Conservation (phyloP, 2,797 vertebrate species). For the Champsocephalus gunnari region DNA sequence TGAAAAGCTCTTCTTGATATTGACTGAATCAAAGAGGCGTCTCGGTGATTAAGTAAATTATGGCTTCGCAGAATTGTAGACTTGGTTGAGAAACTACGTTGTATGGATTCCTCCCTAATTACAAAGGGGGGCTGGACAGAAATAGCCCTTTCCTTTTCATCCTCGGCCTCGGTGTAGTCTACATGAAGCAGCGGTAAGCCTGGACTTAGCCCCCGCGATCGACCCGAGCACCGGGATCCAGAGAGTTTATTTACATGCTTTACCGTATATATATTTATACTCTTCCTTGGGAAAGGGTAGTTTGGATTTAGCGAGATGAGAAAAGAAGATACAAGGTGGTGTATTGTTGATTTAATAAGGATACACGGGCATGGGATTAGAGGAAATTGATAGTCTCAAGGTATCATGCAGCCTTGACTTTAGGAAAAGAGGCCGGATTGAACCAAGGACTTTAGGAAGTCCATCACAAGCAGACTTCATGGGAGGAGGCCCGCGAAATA, state of each 20-base stretch:
- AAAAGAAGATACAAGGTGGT: slow-evolving; percentile 17
- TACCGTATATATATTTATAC: slow-evolving; percentile 51
- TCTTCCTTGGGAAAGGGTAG: slow-evolving; percentile 64
- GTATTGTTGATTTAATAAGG: slow-evolving; percentile 38
- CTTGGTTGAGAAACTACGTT: slow-evolving; percentile 61
- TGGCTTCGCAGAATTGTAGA: slow-evolving; percentile 63
- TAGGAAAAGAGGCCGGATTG: background rate
- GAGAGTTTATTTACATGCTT: slow-evolving; percentile 55
- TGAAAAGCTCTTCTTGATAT: slow-evolving; percentile 70
- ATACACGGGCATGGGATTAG: slow-evolving; percentile 31
- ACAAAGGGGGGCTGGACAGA: slow-evolving; percentile 71
- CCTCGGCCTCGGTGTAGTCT: slow-evolving; percentile 63
- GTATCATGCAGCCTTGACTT: slow-evolving; percentile 28
- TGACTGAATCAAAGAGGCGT: slow-evolving; percentile 73
- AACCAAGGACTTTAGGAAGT: background rate
- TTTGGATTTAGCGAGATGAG: slow-evolving; percentile 53
- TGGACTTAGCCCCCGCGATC: slow-evolving; percentile 68
- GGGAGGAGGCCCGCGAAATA: background rate
- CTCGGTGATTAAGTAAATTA: slow-evolving; percentile 78
- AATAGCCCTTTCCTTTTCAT: slow-evolving; percentile 76
- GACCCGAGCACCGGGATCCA: slow-evolving; percentile 50
- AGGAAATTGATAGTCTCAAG: slow-evolving; percentile 18
- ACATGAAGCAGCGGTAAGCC: slow-evolving; percentile 67
- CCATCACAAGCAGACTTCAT: too few species aligned
- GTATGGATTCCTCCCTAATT: slow-evolving; percentile 78